Conservation (phyloP, 2,888 invertebrate genomes). For the Scrobipalpa costella region DNA sequence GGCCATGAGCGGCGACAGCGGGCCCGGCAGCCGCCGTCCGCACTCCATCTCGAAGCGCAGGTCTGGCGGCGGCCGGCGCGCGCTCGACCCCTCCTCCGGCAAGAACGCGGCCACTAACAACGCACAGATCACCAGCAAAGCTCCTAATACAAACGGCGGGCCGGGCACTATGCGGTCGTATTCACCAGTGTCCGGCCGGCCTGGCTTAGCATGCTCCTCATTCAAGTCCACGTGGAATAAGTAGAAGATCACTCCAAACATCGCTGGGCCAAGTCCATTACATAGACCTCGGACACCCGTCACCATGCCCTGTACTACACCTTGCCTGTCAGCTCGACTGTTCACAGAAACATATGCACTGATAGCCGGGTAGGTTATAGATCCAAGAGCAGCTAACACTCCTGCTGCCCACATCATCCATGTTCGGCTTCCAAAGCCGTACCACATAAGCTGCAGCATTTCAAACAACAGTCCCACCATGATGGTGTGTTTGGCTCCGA, state of each 20-base stretch:
- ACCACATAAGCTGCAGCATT: conserved; percentile 98
- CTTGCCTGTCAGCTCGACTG: conserved; percentile 98
- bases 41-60: conserved; percentile 91
- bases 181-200: conserved; percentile 71
- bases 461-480: conserved; percentile 98
- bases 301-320: conserved; percentile 97
- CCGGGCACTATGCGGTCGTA: conserved; percentile 92
- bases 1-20: conserved; percentile 90
- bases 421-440: conserved; percentile 96
- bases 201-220: conserved; percentile 80
- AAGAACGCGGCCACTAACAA: conserved; percentile 95
- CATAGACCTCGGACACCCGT: conserved; percentile 99
- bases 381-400: conserved; percentile 96
- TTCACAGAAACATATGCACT: conserved; percentile 99
- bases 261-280: conserved; percentile 98
- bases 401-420: conserved; percentile 99
- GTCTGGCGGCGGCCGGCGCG: conserved; percentile 83
- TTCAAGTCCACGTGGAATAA: conserved; percentile 98
- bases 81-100: conserved; percentile 82
- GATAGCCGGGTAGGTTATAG: conserved; percentile 99
- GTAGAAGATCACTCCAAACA: conserved; percentile 99
- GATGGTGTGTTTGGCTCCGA: conserved; percentile 98
- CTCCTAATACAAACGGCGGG: conserved; percentile 99
- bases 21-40: conserved; percentile 87
- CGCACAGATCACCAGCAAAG: conserved; percentile 97